Base-by-base conservation (phyloP, 2,797 vertebrate species). In the Poeciliopsis presidionis region DNA sequence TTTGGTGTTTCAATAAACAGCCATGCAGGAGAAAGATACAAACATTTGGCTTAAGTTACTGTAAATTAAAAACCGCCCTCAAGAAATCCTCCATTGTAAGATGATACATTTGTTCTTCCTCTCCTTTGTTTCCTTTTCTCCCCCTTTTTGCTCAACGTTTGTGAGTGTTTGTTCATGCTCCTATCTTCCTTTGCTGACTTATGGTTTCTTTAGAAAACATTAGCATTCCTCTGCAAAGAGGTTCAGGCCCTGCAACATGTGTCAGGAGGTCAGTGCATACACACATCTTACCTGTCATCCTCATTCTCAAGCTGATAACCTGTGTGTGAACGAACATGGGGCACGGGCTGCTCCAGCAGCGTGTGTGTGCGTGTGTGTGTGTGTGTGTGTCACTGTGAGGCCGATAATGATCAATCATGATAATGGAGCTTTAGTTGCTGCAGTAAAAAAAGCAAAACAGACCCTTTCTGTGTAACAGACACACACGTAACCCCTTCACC, bases 401-500 rank as follows among this genome's bases (percentile, higher is more conserved):
- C 72, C 86, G 93, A 93, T 94, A 92, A 91, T 84, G 88, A 91
- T 93, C 90, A 90, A 86, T 90, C 88, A 90, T 43, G 85, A 91
- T 94, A 93, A 95, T 93, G 92, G 86, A 84, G 85, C 88, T 91
- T 91, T 91, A 94, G 93, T 91, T 88, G 88, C 88, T 86, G 90
- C 89, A 89, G 90, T 93, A 93, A 92, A 94, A 92, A 87, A 70
- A 84, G 81, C 84, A 86, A 84, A 69, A 89, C 36, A 67, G 63
- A 43, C 36, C 73, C 71, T 72, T 63, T 72, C 63, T 47, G 46
- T 73, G 25, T 30, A 70, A 69, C 51, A 80, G 73, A 80, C 80
- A 73, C 78, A 65, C 39, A 2, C 36, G 65, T 83, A 72, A 80
- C 70, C 51, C 39, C 13, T 67, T 75, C 61, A 75, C 79, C 73